These are phyloP conservation scores for Grantiella picta DNA, from an alignment of 2,113 vertebrate species.

Conservation along the genomic window DNA sequence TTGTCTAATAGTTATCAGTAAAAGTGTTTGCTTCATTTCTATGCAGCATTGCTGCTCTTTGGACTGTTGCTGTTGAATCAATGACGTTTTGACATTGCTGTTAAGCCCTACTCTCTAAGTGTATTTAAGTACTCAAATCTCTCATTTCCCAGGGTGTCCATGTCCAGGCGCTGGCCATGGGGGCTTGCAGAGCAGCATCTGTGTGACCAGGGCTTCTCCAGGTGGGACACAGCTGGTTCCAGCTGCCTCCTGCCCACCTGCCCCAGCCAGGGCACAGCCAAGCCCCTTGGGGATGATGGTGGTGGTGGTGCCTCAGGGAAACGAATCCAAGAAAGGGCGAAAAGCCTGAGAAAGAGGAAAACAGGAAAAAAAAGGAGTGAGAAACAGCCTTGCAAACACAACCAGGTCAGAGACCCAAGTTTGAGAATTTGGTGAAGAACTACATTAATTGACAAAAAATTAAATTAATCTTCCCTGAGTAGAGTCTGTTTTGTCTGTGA, in stretches of 20 bases:
- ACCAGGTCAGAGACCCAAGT: rapidly evolving
- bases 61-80: background rate
- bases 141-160: rapidly evolving
- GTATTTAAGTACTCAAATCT: background rate
- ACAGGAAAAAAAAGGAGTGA: background rate
- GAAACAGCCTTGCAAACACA: background rate
- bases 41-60: rapidly evolving
- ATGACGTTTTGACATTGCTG: background rate
- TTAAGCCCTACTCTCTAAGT: background rate
- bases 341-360: background rate
- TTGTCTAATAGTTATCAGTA: background rate
- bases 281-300: rapidly evolving
- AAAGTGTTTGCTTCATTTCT: background rate
- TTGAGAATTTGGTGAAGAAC: background rate
- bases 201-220: background rate
- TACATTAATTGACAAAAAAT: background rate
- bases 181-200: background rate
- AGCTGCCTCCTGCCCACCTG: background rate
- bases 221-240: background rate
- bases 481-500: background rate
- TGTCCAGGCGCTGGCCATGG: rapidly evolving
- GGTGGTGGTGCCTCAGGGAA: background rate
- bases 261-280: background rate
- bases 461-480: background rate
- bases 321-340: no score